Evolutionary conservation across 2,797 vertebrate genomes (phyloP).

Genomic region (Synanceia verrucosa): DNA sequence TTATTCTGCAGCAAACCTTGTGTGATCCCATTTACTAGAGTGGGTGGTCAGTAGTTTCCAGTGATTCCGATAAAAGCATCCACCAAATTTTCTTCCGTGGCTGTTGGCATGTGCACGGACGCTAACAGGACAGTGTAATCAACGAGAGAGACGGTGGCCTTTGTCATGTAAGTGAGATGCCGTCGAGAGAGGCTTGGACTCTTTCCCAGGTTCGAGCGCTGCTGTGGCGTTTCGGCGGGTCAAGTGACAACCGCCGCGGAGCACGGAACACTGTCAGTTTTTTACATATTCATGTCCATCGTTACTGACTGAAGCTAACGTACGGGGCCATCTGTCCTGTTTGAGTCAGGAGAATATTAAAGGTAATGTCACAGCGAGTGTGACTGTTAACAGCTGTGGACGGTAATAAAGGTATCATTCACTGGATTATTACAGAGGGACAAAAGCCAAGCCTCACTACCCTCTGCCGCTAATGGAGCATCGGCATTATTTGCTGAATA

Average conservation of each 20-base stretch:
- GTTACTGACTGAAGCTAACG: slow-evolving; percentile 15
- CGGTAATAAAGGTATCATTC: slow-evolving; percentile 50
- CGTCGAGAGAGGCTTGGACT: slow-evolving; percentile 48
- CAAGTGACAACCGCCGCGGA: slow-evolving; percentile 21
- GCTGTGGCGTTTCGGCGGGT: slow-evolving; percentile 32
- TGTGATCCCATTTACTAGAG: slow-evolving; percentile 19
- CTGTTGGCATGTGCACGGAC: slow-evolving; percentile 28
- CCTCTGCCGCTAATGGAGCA: slow-evolving; percentile 38
- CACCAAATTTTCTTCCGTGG: slow-evolving; percentile 7
- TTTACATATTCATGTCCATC: background rate
- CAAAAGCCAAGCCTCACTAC: slow-evolving; percentile 35
- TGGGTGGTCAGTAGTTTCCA: slow-evolving; percentile 14
- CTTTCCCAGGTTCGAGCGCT: slow-evolving; percentile 58
- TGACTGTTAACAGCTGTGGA: slow-evolving; percentile 23
- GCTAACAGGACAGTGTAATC: slow-evolving; percentile 44
- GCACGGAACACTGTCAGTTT: background rate
- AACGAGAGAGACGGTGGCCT: slow-evolving; percentile 46
- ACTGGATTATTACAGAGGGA: slow-evolving; percentile 34
- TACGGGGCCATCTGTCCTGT: slow-evolving; percentile 20
- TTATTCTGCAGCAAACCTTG: slow-evolving; percentile 4
- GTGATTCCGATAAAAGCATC: background rate
- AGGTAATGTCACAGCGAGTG: slow-evolving; percentile 26
- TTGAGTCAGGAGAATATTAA: too few relatives aligned
- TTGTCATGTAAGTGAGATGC: slow-evolving; percentile 61
- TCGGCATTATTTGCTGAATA: slow-evolving; percentile 40